Percentiles rank a stretch among this genome's conserved stretches.
Evolutionary conservation across 1,140 invertebrate genomes (phyloP).

Genomic region (Drosophila obscura): DNA sequence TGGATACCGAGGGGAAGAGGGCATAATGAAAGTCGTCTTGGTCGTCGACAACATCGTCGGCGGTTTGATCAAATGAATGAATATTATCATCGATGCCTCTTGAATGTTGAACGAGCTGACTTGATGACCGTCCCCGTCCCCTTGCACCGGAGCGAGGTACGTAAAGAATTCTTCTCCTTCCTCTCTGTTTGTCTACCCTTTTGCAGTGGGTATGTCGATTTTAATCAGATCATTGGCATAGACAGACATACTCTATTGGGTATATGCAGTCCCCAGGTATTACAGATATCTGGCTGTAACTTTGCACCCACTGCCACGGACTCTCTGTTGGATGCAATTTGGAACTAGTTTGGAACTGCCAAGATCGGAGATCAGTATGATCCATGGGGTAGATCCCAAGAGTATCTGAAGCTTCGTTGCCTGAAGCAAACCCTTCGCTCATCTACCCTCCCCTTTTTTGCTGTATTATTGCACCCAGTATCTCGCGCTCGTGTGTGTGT

Average conservation of each 20-base stretch:
- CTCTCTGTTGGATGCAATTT: too few relatives aligned
- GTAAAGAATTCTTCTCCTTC: slow-evolving; percentile 65
- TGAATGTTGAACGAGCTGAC: slow-evolving; percentile 76
- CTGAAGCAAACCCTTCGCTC: too few relatives aligned
- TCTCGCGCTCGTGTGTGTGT: slow-evolving; percentile 20
- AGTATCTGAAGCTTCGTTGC: too few relatives aligned
- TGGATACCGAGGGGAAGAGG: not conserved
- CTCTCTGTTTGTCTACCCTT: slow-evolving; percentile 9
- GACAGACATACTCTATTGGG: too few relatives aligned
- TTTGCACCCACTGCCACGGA: too few relatives aligned
- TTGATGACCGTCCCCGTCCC: slow-evolving; percentile 62
- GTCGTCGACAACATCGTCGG: slow-evolving; percentile 63
- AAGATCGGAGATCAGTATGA: too few relatives aligned
- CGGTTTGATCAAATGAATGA: slow-evolving; percentile 82
- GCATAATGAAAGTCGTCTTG: slow-evolving; percentile 64
- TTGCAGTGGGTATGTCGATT: not conserved
- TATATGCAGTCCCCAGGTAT: too few relatives aligned
- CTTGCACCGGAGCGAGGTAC: slow-evolving; percentile 55
- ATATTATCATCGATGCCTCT: slow-evolving; percentile 81
- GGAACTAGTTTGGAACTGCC: too few relatives aligned
- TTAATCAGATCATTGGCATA: too few relatives aligned
- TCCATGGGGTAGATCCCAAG: too few relatives aligned
- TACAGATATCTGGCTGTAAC: too few relatives aligned
- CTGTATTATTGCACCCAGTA: slow-evolving; percentile 52
- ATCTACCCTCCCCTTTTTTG: not conserved